Evolutionary conservation across 2,797 vertebrate genomes (phyloP).

Genomic region (Kryptopterus vitreolus): DNA sequence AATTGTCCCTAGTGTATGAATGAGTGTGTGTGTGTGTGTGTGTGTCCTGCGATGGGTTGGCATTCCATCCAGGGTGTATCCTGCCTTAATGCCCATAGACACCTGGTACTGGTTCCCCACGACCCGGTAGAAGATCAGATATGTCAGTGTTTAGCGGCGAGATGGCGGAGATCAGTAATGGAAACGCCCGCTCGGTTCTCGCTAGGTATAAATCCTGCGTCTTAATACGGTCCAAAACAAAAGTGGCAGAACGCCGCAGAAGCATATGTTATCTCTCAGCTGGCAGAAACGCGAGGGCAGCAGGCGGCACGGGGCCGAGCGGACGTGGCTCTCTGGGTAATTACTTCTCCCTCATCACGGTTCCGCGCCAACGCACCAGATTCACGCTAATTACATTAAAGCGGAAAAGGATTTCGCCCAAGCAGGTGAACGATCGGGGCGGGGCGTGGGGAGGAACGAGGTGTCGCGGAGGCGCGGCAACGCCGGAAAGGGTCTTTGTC

Average conservation of each 20-base stretch:
- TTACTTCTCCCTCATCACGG: constrained; percentile 72
- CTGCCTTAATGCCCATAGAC: too few species aligned
- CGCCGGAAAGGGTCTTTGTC: too few species aligned
- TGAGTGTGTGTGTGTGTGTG: too few species aligned
- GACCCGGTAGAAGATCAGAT: too few species aligned
- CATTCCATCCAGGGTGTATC: too few species aligned
- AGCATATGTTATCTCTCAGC: constrained; percentile 51
- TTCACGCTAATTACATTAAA: constrained; percentile 75
- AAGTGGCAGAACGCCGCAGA: neutral
- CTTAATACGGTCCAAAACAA: constrained; percentile 16
- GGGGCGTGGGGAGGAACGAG: constrained; percentile 24
- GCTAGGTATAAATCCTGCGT: constrained; percentile 3
- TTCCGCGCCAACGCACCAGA: constrained; percentile 60
- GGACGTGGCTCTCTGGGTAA: constrained; percentile 66
- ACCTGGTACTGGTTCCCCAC: too few species aligned
- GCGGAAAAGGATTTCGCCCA: constrained; percentile 63
- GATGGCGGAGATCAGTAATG: neutral
- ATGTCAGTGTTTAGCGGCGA: neutral
- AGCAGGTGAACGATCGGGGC: constrained; percentile 66
- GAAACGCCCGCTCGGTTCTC: constrained; percentile 3
- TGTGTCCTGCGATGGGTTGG: too few species aligned
- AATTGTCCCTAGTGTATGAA: too few species aligned
- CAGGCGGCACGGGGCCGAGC: constrained; percentile 52
- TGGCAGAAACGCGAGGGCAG: constrained; percentile 47
- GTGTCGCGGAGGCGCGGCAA: too few species aligned